These are phyloP conservation scores for Drosophila grimshawi DNA, from an alignment of 1,140 invertebrate species.

Conservation along the genomic window DNA sequence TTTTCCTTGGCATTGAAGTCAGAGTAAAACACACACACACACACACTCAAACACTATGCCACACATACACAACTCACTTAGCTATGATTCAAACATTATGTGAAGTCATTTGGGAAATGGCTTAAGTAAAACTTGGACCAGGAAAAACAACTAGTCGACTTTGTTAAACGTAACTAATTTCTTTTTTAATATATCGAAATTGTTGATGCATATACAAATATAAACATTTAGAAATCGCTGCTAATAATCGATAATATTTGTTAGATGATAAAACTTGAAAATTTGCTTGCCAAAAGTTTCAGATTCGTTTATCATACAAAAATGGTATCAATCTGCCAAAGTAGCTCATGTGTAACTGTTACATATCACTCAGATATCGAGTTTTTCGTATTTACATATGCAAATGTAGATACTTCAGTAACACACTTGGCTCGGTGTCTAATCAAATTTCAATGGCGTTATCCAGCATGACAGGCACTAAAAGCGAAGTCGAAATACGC, in stretches of 20 bases:
- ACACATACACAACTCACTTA: slow-evolving; percentile 13
- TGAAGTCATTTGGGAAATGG: slow-evolving; percentile 41
- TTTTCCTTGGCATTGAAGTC: slow-evolving; percentile 24
- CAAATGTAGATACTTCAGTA: slow-evolving; percentile 18
- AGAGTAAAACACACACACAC: slow-evolving; percentile 8
- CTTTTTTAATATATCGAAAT: background rate
- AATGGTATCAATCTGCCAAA: slow-evolving; percentile 1
- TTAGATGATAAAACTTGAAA: background rate
- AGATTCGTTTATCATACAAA: background rate
- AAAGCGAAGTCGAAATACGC: slow-evolving; percentile 23
- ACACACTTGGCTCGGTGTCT: slow-evolving; percentile 23
- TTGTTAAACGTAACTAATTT: slow-evolving; percentile 23
- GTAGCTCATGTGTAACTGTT: slow-evolving; percentile 7
- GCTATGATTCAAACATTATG: slow-evolving; percentile 14
- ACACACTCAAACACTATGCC: slow-evolving; percentile 24
- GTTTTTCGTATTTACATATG: slow-evolving; percentile 13
- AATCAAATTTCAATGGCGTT: slow-evolving; percentile 33
- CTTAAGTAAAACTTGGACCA: slow-evolving; percentile 19
- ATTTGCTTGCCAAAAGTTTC: background rate
- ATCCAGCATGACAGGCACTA: slow-evolving; percentile 30
- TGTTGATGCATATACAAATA: too few relatives aligned
- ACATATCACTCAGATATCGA: background rate
- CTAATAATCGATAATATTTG: background rate
- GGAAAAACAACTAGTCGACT: slow-evolving; percentile 30
- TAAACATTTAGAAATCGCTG: too few relatives aligned